phyloP scores from a whole-genome alignment of 2,888 invertebrate genomes.

The Machimus rusticus region DNA sequence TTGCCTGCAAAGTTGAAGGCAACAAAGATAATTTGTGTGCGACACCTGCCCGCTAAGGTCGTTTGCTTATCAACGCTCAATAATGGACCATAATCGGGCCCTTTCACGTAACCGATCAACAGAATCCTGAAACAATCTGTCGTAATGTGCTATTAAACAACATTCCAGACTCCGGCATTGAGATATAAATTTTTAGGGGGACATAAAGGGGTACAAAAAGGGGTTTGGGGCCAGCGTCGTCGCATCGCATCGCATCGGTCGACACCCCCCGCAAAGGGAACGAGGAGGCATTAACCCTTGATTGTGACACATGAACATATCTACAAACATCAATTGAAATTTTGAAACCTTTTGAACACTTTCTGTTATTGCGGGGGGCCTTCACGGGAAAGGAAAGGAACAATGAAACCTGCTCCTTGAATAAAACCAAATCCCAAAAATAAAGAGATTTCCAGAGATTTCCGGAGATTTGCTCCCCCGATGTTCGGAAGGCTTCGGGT shows the following conservation, averaged over 20 bases:
- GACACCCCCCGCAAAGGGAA: neutral
- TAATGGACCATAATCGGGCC: slow-evolving; percentile 34
- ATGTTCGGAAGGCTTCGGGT: neutral
- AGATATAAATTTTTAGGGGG: slow-evolving; percentile 22
- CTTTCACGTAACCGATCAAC: slow-evolving; percentile 36
- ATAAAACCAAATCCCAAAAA: neutral
- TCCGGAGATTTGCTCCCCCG: neutral
- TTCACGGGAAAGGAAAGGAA: neutral
- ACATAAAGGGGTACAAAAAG: slow-evolving; percentile 17
- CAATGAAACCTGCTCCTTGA: neutral
- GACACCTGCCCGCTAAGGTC: slow-evolving; percentile 36
- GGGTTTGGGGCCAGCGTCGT: neutral
- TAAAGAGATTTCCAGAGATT: neutral
- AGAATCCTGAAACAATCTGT: slow-evolving; percentile 40
- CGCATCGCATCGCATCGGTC: neutral
- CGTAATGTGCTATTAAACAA: slow-evolving; percentile 37
- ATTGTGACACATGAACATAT: neutral
- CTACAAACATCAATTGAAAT: slow-evolving; percentile 19
- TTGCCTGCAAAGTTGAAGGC: neutral
- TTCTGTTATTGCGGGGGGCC: slow-evolving; percentile 24
- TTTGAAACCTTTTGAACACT: slow-evolving; percentile 16
- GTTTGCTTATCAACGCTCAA: slow-evolving; percentile 40
- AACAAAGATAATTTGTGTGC: slow-evolving; percentile 28
- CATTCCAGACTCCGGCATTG: slow-evolving; percentile 3
- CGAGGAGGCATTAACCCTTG: slow-evolving; percentile 26